These are phyloP conservation scores for Drosophila triauraria DNA, from an alignment of 1,140 invertebrate genomes.

Conservation along the genomic window DNA sequence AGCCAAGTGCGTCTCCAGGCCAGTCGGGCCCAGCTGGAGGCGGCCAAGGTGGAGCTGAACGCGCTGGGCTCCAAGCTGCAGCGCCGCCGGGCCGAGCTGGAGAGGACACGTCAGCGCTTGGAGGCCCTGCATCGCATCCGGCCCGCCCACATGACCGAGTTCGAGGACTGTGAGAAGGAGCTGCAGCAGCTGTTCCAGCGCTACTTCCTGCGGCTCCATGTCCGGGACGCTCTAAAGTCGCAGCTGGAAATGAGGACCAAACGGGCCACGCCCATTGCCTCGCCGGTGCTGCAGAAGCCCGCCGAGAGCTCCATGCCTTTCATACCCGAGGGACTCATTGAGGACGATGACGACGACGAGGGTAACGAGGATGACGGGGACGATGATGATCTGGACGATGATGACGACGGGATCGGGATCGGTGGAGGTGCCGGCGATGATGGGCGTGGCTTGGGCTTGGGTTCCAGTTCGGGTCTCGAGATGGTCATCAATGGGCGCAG, in stretches of 20 bases:
- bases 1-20: constrained; percentile 69
- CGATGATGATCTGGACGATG: constrained; percentile 26
- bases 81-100: constrained; percentile 94
- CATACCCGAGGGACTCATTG: constrained; percentile 78
- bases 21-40: constrained; percentile 70
- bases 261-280: constrained; percentile 61
- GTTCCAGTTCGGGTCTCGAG: constrained; percentile 11
- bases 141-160: constrained; percentile 98
- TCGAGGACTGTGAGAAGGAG: constrained; percentile 95
- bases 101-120: constrained; percentile 96
- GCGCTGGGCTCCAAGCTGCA: constrained; percentile 97
- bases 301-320: constrained; percentile 77
- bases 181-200: constrained; percentile 93
- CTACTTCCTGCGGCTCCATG: constrained; percentile 95
- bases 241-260: constrained; percentile 72
- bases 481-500: constrained; percentile 39
- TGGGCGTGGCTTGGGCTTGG: background rate
- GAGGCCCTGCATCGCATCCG: constrained; percentile 97
- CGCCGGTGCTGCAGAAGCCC: constrained; percentile 73
- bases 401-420: constrained; percentile 5
- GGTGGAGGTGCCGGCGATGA: background rate
- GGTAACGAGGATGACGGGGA: constrained; percentile 63
- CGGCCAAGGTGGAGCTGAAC: constrained; percentile 86
- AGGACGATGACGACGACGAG: constrained; percentile 76
- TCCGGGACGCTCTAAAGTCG: constrained; percentile 88